Evolutionary conservation across 2,888 invertebrate genomes (phyloP).

Genomic region (Thalpophila matura): DNA sequence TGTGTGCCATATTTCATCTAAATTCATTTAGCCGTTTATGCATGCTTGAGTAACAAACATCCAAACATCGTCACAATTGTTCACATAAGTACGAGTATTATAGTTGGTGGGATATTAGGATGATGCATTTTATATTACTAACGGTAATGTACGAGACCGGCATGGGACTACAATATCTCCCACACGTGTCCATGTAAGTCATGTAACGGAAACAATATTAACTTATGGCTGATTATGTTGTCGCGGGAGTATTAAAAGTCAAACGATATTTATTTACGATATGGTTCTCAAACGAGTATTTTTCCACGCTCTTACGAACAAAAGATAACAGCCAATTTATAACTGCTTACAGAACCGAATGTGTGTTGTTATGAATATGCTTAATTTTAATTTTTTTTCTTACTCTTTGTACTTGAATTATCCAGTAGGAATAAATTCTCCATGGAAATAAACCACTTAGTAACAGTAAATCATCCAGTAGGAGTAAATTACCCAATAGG

Average conservation of each 20-base stretch:
- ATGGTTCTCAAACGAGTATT: constrained; percentile 22
- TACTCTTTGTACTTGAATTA: too few species aligned
- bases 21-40: too few species aligned
- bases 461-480: too few species aligned
- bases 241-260: constrained; percentile 19
- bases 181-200: constrained; percentile 12
- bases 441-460: too few species aligned
- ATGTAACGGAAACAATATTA: constrained; percentile 26
- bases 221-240: constrained; percentile 18
- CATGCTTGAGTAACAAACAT: too few species aligned
- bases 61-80: too few species aligned
- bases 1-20: too few species aligned
- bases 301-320: constrained; percentile 40
- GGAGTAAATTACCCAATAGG: too few species aligned
- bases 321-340: constrained; percentile 6
- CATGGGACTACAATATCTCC: constrained; percentile 1
- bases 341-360: constrained; percentile 13
- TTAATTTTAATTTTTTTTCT: too few species aligned
- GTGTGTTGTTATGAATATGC: constrained; percentile 13
- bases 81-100: too few species aligned
- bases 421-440: too few species aligned
- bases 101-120: too few species aligned
- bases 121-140: neutral
- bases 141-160: neutral
- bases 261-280: constrained; percentile 27